Evolutionary conservation across 2,888 invertebrate species (phyloP), one percentile per base, ranked within the genome.

Genomic region (Drosophila pseudotakahashii): DNA sequence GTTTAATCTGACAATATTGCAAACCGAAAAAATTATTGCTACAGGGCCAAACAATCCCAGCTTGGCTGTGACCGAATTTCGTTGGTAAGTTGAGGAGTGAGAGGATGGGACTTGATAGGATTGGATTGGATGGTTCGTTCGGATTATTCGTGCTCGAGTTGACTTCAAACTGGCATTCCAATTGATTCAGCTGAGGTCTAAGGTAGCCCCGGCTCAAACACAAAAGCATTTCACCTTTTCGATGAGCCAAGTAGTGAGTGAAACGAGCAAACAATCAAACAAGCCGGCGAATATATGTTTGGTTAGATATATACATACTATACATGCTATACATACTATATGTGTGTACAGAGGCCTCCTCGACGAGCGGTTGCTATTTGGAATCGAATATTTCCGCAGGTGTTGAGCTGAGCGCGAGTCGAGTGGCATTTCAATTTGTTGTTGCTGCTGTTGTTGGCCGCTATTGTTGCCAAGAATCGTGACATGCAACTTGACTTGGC

Each of bases 401-500:
- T 84, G 89, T 81, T 75, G 72, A 41, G 68, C 68, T 53, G 42
- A 68, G 73, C 64, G 58, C 63, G 63, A 64, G 53, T 72, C 67
- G 86, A 84, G 87, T 84, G 83, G 83, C 83, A 84, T 84, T 84
- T 84, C 81, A 75, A 81, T 77, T 77, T 66, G 76, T 78, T 84
- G 78, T 78, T 87, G 73, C 32, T 59, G 48, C 45, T 63, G 37
- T 34, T 68, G 45, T 51, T 77, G 69, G 66, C 63, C 73, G 37
- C 45, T 62, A 76, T 63, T 75, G 77, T 67, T 76, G 78, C 75
- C 61, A 76, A 68, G 85, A 84, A 84, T 87, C 83, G 89, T 84
- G 83, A 84, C 83, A 80, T 84, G 85, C 76, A 84, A 81, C 84
- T 87, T 72, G 87, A 81, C 84, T 83, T 77, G 82, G 69, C 79